phyloP scores from a whole-genome alignment of 2,113 vertebrate genomes.

The Paratilapia polleni region DNA sequence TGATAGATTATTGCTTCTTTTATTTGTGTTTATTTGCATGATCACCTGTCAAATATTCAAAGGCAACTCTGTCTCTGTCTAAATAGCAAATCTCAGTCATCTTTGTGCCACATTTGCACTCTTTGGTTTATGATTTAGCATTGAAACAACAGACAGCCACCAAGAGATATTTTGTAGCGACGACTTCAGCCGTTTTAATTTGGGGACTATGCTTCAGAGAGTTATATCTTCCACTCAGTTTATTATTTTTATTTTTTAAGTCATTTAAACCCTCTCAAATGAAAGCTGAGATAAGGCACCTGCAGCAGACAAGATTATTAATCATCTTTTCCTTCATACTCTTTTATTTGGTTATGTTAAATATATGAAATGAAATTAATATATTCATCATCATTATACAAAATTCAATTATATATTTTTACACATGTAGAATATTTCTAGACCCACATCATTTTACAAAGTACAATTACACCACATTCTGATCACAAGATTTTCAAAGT shows the following conservation, averaged over 20 bases:
- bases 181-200: not conserved
- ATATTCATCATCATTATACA: not conserved
- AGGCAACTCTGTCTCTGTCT: not conserved
- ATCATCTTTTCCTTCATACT: not conserved
- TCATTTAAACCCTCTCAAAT: not conserved
- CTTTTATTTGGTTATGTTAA: fast-evolving
- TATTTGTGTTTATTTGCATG: not conserved
- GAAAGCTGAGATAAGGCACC: not conserved
- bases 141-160: not conserved
- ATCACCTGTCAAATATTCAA: not conserved
- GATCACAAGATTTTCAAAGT: not conserved
- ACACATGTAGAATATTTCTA: not conserved
- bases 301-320: not conserved
- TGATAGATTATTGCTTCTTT: fast-evolving
- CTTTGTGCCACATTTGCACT: fast-evolving
- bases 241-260: too few species aligned
- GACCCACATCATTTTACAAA: fast-evolving
- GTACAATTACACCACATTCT: not conserved
- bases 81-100: too few species aligned
- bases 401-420: fast-evolving
- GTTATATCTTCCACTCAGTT: too few species aligned
- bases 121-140: not conserved
- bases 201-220: too few species aligned
- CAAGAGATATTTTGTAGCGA: not conserved
- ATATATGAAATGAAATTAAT: not conserved